Evolutionary conservation across 2,888 invertebrate species (phyloP).

Genomic region (Temnothorax unifasciatus): DNA sequence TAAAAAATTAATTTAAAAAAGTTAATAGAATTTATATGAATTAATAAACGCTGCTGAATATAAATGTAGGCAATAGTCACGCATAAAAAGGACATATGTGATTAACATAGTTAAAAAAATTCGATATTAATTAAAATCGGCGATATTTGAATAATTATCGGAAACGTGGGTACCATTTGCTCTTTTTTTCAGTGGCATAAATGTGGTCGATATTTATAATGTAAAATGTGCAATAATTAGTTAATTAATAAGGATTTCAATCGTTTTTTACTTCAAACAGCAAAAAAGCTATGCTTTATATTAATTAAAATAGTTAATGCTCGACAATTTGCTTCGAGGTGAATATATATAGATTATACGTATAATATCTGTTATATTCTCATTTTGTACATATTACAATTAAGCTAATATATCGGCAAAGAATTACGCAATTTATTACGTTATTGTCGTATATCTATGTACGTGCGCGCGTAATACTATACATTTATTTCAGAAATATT

Average conservation of each 20-base stretch:
- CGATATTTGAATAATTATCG: constrained; percentile 13
- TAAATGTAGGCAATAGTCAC: not conserved
- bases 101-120: not conserved
- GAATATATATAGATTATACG: no score
- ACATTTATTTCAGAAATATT: not conserved
- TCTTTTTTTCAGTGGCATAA: not conserved
- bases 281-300: not conserved
- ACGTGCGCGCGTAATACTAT: not conserved
- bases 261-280: not conserved
- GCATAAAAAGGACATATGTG: not conserved
- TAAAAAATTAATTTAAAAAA: not conserved
- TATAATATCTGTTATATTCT: no score
- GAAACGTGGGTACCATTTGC: not conserved
- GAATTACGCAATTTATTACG: not conserved
- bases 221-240: not conserved
- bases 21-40: not conserved
- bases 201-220: not conserved
- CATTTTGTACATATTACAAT: not conserved
- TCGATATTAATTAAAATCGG: not conserved
- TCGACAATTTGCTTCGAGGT: not conserved
- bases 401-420: not conserved
- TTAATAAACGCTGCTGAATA: not conserved
- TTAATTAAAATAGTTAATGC: not conserved
- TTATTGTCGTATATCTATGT: not conserved
- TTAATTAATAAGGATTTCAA: constrained; percentile 23